Evolutionary conservation across 2,888 invertebrate species (phyloP), one percentile per base, ranked within the genome.

Genomic region (Ormyrus thymus): DNA sequence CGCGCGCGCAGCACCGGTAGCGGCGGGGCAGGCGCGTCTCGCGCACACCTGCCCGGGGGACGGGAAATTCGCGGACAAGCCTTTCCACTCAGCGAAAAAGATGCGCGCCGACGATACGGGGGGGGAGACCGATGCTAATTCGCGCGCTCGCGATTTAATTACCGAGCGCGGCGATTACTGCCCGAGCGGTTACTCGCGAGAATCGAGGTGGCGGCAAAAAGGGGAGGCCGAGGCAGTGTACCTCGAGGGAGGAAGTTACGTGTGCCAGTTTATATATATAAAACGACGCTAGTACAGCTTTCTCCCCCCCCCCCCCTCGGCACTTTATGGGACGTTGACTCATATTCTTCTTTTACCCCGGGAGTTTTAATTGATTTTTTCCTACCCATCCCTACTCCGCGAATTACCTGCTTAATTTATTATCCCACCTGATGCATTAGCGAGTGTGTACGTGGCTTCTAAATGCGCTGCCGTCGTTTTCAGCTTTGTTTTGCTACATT

Each of bases 61-160:
- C 79, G 76, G 82, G 75, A 82, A 82, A 82, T 83, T 82, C 81
- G 81, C 77, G 11, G 80, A 79, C 81, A 77, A 81, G 78, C 74
- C 75, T 82, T 79, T 81, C 81, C 78, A 80, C 81, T 78, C 76
- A 51, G 46, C 66, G 70, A 61, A 71, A 73, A 78, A 75, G 70
- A 79, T 71, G 75, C 66, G 75, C 66, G 13, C 46, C 45, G 55
- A 65, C 29, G 66, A 79, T 79, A 75, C 29, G 29, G 29, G 65
- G 29, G 65, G 65, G 50, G 13, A 68, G 66, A 64, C 75, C 75
- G 75, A 75, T 79, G 75, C 66, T 79, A 75, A 79, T 79, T 79
- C 73, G 66, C 62, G 65, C 65, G 46, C 74, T 75, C 70, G 74
- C 79, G 69, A 74, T 74, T 79, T 79, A 79, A 79, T 79, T 79